phyloP scores from a whole-genome alignment of 2,888 invertebrate species.

The Andrena bucephala region DNA sequence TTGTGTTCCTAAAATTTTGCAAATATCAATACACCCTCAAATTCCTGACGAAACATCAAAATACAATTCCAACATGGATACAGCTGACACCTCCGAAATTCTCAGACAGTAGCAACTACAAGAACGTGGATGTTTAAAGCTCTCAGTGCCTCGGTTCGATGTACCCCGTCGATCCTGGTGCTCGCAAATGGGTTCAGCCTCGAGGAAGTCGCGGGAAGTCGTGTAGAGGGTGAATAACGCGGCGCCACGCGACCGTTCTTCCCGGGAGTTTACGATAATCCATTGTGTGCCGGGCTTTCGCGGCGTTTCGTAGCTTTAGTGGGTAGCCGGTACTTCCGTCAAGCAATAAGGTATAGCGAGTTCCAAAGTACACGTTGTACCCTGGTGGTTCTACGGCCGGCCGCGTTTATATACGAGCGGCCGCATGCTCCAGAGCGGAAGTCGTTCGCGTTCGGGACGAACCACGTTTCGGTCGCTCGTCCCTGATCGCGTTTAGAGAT shows the following conservation, averaged over 20 bases:
- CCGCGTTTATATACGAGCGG: conserved; percentile 25
- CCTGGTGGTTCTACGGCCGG: conserved; percentile 30
- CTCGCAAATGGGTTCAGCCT: conserved; percentile 3
- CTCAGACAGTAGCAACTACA: background rate
- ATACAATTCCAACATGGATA: no score
- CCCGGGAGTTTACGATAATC: conserved; percentile 36
- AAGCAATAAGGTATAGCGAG: conserved; percentile 56
- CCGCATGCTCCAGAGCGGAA: conserved; percentile 11
- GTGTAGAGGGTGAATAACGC: conserved; percentile 23
- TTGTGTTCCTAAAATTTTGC: no score
- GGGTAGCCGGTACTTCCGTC: conserved; percentile 56
- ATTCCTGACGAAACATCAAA: no score
- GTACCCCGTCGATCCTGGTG: background rate
- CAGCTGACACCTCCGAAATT: no score
- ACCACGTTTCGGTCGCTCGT: conserved; percentile 39
- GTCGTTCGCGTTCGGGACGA: conserved; percentile 23
- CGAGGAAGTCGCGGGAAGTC: conserved; percentile 2
- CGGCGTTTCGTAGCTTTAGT: conserved; percentile 46
- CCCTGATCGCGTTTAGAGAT: conserved; percentile 8
- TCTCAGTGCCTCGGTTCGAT: background rate
- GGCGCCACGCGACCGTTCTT: conserved; percentile 1
- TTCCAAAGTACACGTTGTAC: conserved; percentile 53
- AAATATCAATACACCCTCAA: no score
- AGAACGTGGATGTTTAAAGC: background rate
- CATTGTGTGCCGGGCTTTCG: conserved; percentile 45